Conservation (phyloP, 1,140 invertebrate genomes). For the Diplogasteroides magnus region DNA sequence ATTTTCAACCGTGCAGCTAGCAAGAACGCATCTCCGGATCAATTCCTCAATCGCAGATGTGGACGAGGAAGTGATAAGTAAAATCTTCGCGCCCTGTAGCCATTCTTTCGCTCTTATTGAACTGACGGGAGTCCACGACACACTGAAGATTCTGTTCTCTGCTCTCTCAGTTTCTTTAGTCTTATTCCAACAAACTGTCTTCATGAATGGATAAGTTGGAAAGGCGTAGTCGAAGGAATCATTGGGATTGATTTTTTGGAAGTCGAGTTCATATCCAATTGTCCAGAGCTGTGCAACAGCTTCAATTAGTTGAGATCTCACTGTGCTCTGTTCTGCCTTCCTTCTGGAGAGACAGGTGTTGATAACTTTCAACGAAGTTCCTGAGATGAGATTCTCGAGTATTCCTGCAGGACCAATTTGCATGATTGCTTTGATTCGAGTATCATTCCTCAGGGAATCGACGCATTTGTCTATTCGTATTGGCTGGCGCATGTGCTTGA, state of each 20-base stretch:
- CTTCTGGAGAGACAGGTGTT: slow-evolving; percentile 22
- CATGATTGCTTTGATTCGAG: slow-evolving; percentile 26
- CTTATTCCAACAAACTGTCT: neutral
- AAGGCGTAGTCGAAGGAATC: slow-evolving; percentile 1
- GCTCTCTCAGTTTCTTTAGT: neutral
- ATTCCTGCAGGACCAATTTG: slow-evolving; percentile 46
- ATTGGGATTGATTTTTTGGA: neutral
- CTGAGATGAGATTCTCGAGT: slow-evolving; percentile 16
- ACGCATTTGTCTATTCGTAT: slow-evolving; percentile 38
- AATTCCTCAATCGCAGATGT: too few relatives aligned
- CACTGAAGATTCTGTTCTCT: slow-evolving; percentile 2
- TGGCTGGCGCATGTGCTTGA: slow-evolving; percentile 34
- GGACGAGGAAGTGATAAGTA: too few relatives aligned
- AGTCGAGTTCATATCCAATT: slow-evolving; percentile 16
- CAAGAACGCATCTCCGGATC: too few relatives aligned
- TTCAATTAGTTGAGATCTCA: slow-evolving; percentile 5
- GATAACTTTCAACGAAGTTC: slow-evolving; percentile 9
- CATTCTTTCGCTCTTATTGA: too few relatives aligned
- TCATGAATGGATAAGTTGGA: slow-evolving; percentile 27
- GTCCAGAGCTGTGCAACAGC: slow-evolving; percentile 25
- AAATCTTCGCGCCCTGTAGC: too few relatives aligned
- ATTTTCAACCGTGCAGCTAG: too few relatives aligned
- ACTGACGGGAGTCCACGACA: neutral
- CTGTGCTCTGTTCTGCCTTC: neutral
- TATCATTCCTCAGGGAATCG: slow-evolving; percentile 16